Conservation (phyloP, 2,888 invertebrate genomes). For the Tinea semifulvella region DNA sequence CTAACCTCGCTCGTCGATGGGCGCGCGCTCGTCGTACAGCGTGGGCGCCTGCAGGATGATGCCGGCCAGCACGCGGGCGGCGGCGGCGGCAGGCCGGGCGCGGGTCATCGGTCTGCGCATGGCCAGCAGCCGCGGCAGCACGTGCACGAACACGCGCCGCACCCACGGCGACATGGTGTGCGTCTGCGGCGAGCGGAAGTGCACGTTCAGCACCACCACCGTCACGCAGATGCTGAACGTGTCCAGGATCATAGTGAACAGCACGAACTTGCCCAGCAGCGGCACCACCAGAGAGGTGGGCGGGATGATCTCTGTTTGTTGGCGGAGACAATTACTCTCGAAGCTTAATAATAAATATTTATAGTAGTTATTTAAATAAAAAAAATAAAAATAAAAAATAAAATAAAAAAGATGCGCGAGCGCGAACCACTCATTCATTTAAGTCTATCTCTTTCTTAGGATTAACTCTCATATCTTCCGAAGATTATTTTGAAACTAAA, state of each 20-base stretch:
- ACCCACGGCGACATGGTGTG: conserved; percentile 99
- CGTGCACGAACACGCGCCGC: conserved; percentile 93
- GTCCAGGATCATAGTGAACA: conserved; percentile 95
- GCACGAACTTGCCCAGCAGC: conserved; percentile 91
- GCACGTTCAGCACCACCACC: conserved; percentile 95
- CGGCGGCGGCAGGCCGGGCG: conserved; percentile 26
- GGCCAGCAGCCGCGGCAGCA: conserved; percentile 90
- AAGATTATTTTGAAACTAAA: too few relatives aligned
- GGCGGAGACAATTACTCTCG: too few relatives aligned
- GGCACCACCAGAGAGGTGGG: conserved; percentile 94
- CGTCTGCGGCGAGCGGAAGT: conserved; percentile 97
- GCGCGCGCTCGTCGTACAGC: conserved; percentile 89
- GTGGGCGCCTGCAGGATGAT: conserved; percentile 96
- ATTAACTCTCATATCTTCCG: too few relatives aligned
- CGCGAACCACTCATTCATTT: too few relatives aligned
- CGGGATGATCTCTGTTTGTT: conserved; percentile 60
- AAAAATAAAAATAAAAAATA: too few relatives aligned
- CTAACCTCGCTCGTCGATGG: too few relatives aligned
- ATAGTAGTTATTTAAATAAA: too few relatives aligned
- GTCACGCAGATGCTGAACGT: conserved; percentile 93
- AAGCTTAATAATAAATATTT: too few relatives aligned
- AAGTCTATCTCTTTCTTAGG: too few relatives aligned
- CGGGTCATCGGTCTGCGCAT: conserved; percentile 86
- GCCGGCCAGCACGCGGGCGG: conserved; percentile 71
- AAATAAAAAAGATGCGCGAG: too few relatives aligned